phyloP scores from a whole-genome alignment of 2,797 vertebrate species.

The Xenentodon cancila region DNA sequence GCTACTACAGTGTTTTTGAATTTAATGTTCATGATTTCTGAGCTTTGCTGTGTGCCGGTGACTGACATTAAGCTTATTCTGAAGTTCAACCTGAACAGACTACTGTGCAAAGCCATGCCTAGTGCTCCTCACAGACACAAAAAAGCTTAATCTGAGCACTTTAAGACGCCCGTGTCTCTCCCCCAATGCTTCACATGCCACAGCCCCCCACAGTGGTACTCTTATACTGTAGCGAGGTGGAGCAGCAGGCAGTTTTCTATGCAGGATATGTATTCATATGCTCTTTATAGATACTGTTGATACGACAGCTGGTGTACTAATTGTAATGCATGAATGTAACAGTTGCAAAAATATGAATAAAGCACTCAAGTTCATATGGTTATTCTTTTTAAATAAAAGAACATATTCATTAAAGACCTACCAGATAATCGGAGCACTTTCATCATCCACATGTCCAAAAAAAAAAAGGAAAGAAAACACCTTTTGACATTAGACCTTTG shows the following conservation, averaged over 20 bases:
- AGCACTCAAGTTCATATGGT: slow-evolving; percentile 13
- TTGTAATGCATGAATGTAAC: slow-evolving; percentile 50
- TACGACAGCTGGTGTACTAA: slow-evolving; percentile 34
- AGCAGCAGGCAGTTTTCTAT: slow-evolving; percentile 48
- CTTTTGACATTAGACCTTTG: not conserved
- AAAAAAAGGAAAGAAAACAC: too few relatives aligned
- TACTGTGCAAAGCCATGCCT: slow-evolving; percentile 43
- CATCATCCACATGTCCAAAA: slow-evolving; percentile 16
- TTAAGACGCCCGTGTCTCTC: slow-evolving; percentile 23
- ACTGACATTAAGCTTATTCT: slow-evolving; percentile 61
- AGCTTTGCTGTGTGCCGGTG: slow-evolving; percentile 37
- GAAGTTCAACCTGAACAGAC: slow-evolving; percentile 46
- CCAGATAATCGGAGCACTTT: slow-evolving; percentile 14
- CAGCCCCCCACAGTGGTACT: slow-evolving; percentile 16
- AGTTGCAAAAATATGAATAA: slow-evolving; percentile 44
- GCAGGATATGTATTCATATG: slow-evolving; percentile 54
- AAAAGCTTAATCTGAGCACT: slow-evolving; percentile 65
- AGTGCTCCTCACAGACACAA: slow-evolving; percentile 51
- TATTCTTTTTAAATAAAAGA: too few relatives aligned
- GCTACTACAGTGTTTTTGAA: not conserved
- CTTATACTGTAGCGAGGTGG: slow-evolving; percentile 29
- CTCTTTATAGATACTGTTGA: slow-evolving; percentile 38
- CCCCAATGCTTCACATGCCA: not conserved
- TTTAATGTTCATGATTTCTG: slow-evolving; percentile 18
- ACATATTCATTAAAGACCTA: too few relatives aligned